These are phyloP conservation scores for Muscicapa adusta DNA, from an alignment of 2,113 vertebrate species.

Conservation along the genomic window DNA sequence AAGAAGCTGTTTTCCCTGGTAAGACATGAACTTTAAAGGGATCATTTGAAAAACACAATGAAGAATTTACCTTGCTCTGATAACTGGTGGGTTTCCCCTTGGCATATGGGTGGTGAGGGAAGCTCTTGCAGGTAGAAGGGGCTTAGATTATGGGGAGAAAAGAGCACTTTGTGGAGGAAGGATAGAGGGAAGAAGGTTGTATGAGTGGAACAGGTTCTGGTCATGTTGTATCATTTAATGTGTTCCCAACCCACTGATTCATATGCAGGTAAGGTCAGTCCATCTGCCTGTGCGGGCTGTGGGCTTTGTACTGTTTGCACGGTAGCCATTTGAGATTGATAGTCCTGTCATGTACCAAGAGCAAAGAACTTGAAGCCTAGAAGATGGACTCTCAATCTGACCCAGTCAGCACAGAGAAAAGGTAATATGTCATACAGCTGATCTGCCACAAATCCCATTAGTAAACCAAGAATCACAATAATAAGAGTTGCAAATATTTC, in stretches of 20 bases:
- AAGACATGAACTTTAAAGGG: background rate
- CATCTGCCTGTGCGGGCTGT: background rate
- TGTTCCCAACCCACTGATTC: background rate
- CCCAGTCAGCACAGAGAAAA: background rate
- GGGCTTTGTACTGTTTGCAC: background rate
- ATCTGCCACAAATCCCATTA: background rate
- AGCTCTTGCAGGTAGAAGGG: background rate
- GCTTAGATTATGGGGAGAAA: background rate
- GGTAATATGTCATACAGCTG: background rate
- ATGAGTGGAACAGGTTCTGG: background rate
- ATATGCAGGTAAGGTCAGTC: background rate
- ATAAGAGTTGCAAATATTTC: background rate
- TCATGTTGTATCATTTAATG: background rate
- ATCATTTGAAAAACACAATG: background rate
- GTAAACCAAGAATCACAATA: background rate
- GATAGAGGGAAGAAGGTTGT: background rate
- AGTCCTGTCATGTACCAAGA: background rate
- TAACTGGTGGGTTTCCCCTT: background rate
- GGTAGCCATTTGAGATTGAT: background rate
- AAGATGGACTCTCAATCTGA: background rate
- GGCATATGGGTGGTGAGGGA: rapidly evolving
- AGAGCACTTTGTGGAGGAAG: background rate
- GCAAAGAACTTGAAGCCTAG: background rate
- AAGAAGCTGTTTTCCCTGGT: background rate
- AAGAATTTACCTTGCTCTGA: background rate